Evolutionary conservation across 2,113 vertebrate species (phyloP).

Genomic region (Eleginops maclovinus): DNA sequence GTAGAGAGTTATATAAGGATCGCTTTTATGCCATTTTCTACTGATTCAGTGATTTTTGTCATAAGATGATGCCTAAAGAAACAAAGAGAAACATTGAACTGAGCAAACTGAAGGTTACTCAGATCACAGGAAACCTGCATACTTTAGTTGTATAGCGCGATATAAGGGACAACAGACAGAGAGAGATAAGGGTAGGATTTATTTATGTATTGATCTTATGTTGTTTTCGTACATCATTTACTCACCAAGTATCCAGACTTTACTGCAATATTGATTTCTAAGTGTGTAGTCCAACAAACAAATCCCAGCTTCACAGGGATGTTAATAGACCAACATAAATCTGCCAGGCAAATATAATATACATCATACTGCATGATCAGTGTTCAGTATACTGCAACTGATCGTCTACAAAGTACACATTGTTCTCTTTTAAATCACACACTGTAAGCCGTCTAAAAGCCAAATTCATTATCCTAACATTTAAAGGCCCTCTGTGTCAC

Average conservation of each 20-base stretch:
- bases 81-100: too few relatives aligned
- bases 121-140: too few relatives aligned
- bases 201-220: too few relatives aligned
- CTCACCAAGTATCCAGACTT: too few relatives aligned
- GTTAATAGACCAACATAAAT: neutral
- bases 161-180: too few relatives aligned
- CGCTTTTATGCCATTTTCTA: neutral
- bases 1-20: neutral
- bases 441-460: neutral
- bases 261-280: constrained; percentile 6
- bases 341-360: neutral
- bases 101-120: neutral
- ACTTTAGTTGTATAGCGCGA: too few relatives aligned
- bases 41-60: neutral
- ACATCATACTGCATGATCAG: neutral
- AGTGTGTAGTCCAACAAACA: neutral
- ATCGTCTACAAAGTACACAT: neutral
- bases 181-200: too few relatives aligned
- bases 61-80: neutral
- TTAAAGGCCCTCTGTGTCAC: neutral
- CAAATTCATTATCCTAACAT: neutral
- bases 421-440: neutral
- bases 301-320: neutral
- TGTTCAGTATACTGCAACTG: neutral
- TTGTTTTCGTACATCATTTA: too few relatives aligned